A percentile compares a stretch with the other conserved stretches of the same genome.
Conservation (phyloP, 35 echinoderm and acorn worm genomes). For the Apostichopus parvimensis region DNA sequence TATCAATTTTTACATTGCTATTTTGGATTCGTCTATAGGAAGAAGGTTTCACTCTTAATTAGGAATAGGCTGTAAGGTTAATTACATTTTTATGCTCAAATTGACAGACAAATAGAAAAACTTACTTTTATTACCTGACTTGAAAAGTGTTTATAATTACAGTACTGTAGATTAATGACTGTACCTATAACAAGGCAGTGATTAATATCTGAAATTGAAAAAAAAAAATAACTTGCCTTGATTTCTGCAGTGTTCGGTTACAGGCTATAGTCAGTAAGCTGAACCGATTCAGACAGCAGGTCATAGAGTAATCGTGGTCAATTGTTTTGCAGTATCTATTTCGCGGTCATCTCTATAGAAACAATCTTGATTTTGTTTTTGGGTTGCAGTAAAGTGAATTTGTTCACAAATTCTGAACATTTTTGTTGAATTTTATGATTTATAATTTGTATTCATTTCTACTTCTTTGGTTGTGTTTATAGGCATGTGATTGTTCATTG, state of each 20-base stretch:
- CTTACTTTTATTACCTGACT: too few species aligned
- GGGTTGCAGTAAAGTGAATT: not conserved
- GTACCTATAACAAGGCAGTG: too few species aligned
- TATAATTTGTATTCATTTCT: not conserved
- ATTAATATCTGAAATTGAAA: too few species aligned
- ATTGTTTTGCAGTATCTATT: not conserved
- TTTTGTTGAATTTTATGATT: not conserved
- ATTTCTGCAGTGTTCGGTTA: not conserved
- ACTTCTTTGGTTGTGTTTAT: not conserved
- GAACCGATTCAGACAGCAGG: not conserved
- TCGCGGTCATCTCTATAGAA: not conserved
- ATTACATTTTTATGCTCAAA: too few species aligned
- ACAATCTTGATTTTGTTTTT: too few species aligned
- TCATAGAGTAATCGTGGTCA: not conserved
- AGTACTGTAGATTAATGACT: too few species aligned
- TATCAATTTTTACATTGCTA: too few species aligned
- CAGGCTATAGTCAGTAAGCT: not conserved
- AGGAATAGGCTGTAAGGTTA: too few species aligned
- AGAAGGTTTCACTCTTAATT: too few species aligned
- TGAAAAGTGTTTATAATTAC: too few species aligned
- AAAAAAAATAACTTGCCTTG: not conserved
- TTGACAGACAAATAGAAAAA: too few species aligned
- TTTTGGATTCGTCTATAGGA: too few species aligned
- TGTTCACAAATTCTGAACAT: not conserved
- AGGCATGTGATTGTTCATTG: not conserved